Base-by-base conservation (phyloP, 1,140 invertebrate genomes). In the Semibalanus balanoides region DNA sequence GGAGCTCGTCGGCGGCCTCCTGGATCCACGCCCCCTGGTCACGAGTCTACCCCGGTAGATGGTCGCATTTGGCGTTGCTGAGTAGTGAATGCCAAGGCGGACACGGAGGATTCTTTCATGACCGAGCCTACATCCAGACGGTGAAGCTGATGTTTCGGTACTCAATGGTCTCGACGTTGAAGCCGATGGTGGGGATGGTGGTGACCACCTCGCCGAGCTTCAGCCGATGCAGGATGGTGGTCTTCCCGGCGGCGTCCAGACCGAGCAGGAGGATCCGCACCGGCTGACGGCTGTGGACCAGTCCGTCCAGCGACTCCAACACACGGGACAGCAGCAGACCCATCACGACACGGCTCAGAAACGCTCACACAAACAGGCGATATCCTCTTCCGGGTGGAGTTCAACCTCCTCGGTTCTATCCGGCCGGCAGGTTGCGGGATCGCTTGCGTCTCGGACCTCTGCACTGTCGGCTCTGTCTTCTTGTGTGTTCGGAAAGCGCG, bases 151-250 rank as follows among this genome's bases (percentile, higher is more conserved):
- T 83, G 78, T 84, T 84, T 78, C 84, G 84, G 78, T 84, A 83
- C 75, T 84, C 83, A 19, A 84, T 82, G 29, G 83, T 84, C 79
- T 84, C 83, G 35, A 84, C 83, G 78, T 84, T 84, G 79, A 84
- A 84, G 74, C 83, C 83, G 79, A 89, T 88, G 40, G 87, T 89
- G 75, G 88, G 88, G 81, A 89, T 89, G 31, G 88, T 89, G 43
- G 88, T 89, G 11, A 89, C 88, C 75, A 88, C 87, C 82, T 88
- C 87, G 74, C 87, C 87, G 76, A 88, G 82, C 80, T 89, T 89
- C 74, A 89, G 82, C 82, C 88, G 88, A 81, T 89, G 89, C 75
- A 89, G 81, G 79, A 89, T 86, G 78, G 88, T 88, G 81, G 85
- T 89, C 82, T 89, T 89, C 74, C 88, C 88, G 77, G 88, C 87